These are phyloP conservation scores for Drosophila basisetae DNA, from an alignment of 2,888 invertebrate genomes.

Conservation along the genomic window DNA sequence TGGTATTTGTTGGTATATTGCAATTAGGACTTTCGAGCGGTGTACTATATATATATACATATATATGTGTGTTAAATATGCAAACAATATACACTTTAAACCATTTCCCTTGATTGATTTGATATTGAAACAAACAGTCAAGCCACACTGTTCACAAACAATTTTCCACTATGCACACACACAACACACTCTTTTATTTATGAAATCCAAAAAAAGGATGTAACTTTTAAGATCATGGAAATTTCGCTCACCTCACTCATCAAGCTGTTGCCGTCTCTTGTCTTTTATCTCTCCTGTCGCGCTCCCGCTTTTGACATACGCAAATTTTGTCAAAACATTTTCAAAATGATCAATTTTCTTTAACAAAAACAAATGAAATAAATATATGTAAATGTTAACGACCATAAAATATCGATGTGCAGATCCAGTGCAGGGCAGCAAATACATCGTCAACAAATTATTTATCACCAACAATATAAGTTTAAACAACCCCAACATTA, in stretches of 20 bases:
- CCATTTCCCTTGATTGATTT: constrained; percentile 6
- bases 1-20: constrained; percentile 7
- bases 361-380: constrained; percentile 20
- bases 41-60: not conserved
- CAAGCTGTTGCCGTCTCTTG: constrained; percentile 74
- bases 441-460: constrained; percentile 83
- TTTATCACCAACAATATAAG: constrained; percentile 84
- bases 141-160: constrained; percentile 14
- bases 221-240: constrained; percentile 45
- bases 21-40: constrained; percentile 7
- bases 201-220: not conserved
- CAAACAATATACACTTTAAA: constrained; percentile 11
- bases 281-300: constrained; percentile 59
- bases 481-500: constrained; percentile 84
- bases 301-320: constrained; percentile 44
- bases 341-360: constrained; percentile 17
- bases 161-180: constrained; percentile 35
- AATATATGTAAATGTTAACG: constrained; percentile 36
- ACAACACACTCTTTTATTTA: constrained; percentile 17
- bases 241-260: constrained; percentile 64
- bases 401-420: constrained; percentile 57
- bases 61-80: not conserved
- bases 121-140: not conserved
- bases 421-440: constrained; percentile 85
- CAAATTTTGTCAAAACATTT: constrained; percentile 50